Evolutionary conservation across 2,797 vertebrate genomes (phyloP), one percentile per base, ranked within the genome.

Genomic region (Discoglossus pictus): DNA sequence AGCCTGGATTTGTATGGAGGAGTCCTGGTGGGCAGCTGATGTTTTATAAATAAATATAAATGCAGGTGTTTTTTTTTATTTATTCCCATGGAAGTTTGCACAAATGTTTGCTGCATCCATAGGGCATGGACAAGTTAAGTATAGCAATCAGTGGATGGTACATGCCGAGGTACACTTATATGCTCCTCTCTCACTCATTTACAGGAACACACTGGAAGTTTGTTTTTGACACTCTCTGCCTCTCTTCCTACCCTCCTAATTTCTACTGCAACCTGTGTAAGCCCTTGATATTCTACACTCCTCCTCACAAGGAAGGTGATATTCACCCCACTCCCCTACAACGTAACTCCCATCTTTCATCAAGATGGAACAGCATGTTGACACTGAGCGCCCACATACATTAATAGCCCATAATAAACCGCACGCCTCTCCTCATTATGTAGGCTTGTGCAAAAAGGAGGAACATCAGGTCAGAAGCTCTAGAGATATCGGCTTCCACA

Each of bases 21-120:
- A 62, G 44, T 34, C 36, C 61, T 43, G 31, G 35, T 27, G 27
- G 46, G 52, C 25, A 44, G 34, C 40, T 48, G 27, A 12, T 51
- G 46, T 25, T 50, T 43, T 68, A 34, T 55, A 59, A 56, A 59
- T 59, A 59, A 59, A 43, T 43, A 21, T 43, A 43, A 59, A 59
- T 59, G 20, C 39, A 59, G 55, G 39, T 54, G 1, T 55, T 31
- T 62, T 40, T 11, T 42, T 47, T 53, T 54, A 53, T 38, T 47
- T 48, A 39, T 48, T 59, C 38, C 55, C 18, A 61, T 39, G 20
- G 27, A 25, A 55, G n/a, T 4, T 58, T 7, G 11, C 17, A 50
- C n/a, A 24, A 12, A 15, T n/a, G 2, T 11, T 24, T 23, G 24
- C 11, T 27, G 25, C 21, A 59, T 46, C 16, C 35, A 13, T 13